Evolutionary conservation across 2,113 vertebrate genomes (phyloP), one percentile per base, ranked within the genome.

Genomic region (Turdus rufiventris): DNA sequence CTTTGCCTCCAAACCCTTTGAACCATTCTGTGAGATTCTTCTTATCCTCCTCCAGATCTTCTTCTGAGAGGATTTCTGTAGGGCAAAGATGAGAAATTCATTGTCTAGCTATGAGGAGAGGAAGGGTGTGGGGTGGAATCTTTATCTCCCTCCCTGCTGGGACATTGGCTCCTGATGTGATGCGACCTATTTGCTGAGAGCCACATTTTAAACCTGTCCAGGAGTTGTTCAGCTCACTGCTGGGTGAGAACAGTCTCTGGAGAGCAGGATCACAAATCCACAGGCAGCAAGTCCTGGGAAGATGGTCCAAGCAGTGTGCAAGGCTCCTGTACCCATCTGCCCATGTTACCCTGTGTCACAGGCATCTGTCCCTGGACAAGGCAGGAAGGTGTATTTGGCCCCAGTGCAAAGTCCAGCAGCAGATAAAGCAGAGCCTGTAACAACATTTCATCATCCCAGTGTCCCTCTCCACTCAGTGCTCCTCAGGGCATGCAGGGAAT

Each of bases 271-370:
- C 34, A 54, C 29, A 62, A 71, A 85, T 18, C 18, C 50, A 36
- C 0, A 2, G 50, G 20, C 40, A 66, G 36, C n/a, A 87, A 62
- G 70, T 62, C 21, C 43, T 51, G 43, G 33, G 53, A 66, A 62
- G 56, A 29, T 21, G 45, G 29, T 57, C 18, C 50, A 33, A 76
- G 63, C 15, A 73, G 51, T 3, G 2, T 24, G 24, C 47, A 45
- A 7, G 8, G 26, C 43, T 43, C 8, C 70, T 51, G 23, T 74
- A 21, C 10, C 34, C 38, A 16, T 34, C n/a, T 75, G 66, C 18
- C 24, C 42, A 2, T 0, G 0, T 18, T 26, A 20, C 12, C 10
- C 16, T 13, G 34, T 56, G 29, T 5, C 29, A 54, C 4, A 6
- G 19, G 18, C 1, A 5, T 2, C 80, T 71, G 21, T 31, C 18